phyloP scores from a whole-genome alignment of 2,888 invertebrate species.

The Spilarctia lutea region DNA sequence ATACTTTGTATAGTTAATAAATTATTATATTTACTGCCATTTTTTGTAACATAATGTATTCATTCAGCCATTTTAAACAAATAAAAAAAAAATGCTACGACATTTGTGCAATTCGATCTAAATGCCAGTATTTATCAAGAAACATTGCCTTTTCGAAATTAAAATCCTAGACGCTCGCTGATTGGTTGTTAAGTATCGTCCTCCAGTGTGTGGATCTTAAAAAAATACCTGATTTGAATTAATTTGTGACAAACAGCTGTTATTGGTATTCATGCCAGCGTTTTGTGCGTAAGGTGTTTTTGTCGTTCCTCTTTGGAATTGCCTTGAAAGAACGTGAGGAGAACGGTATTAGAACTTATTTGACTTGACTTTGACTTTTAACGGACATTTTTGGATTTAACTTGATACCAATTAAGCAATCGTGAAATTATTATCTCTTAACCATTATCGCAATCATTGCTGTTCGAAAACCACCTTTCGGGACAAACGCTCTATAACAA shows the following conservation, averaged over 20 bases:
- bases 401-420: slow-evolving; percentile 30
- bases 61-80: too few relatives aligned
- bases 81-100: too few relatives aligned
- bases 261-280: slow-evolving; percentile 77
- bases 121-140: too few relatives aligned
- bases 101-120: too few relatives aligned
- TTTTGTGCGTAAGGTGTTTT: slow-evolving; percentile 75
- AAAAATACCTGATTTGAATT: slow-evolving; percentile 73
- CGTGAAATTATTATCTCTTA: slow-evolving; percentile 9
- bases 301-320: slow-evolving; percentile 77
- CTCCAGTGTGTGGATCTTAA: slow-evolving; percentile 71
- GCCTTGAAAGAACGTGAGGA: slow-evolving; percentile 78
- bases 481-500: neutral
- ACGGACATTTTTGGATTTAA: slow-evolving; percentile 34
- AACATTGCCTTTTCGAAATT: slow-evolving; percentile 26
- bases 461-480: too few relatives aligned
- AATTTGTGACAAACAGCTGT: slow-evolving; percentile 63
- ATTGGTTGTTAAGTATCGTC: slow-evolving; percentile 64
- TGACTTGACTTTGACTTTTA: too few relatives aligned
- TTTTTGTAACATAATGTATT: too few relatives aligned
- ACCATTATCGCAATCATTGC: neutral
- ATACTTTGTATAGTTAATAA: neutral
- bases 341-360: slow-evolving; percentile 55
- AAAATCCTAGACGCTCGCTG: slow-evolving; percentile 42
- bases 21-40: neutral